phyloP scores from a whole-genome alignment of 1,140 invertebrate genomes.

The Acromyrmex echinatior region DNA sequence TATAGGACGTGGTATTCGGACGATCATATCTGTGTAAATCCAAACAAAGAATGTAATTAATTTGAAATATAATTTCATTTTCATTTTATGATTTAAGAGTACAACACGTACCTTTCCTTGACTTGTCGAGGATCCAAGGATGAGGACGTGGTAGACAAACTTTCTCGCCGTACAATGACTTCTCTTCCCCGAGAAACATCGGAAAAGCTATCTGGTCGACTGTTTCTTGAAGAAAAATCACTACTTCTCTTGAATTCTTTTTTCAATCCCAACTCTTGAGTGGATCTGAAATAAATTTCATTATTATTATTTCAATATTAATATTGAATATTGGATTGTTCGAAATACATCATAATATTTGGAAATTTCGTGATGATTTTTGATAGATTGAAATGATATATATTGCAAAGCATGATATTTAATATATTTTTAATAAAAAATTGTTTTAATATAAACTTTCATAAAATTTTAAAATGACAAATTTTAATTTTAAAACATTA shows the following conservation, averaged over 20 bases:
- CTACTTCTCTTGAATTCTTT: constrained; percentile 84
- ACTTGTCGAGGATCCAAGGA: constrained; percentile 84
- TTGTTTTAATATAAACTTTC: too few relatives aligned
- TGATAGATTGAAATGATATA: not conserved
- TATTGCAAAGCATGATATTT: not conserved
- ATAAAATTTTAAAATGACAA: too few relatives aligned
- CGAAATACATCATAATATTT: too few relatives aligned
- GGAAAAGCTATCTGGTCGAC: constrained; percentile 82
- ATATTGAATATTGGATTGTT: not conserved
- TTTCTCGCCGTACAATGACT: constrained; percentile 83
- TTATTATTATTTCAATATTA: too few relatives aligned
- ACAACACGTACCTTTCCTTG: constrained; percentile 81
- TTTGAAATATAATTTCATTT: not conserved
- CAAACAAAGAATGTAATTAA: constrained; percentile 36
- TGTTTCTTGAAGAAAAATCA: constrained; percentile 83
- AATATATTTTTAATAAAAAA: too few relatives aligned
- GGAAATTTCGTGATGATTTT: not conserved
- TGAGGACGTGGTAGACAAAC: constrained; percentile 78
- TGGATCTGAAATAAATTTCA: constrained; percentile 75
- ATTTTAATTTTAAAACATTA: not conserved
- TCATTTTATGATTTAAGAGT: not conserved
- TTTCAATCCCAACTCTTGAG: constrained; percentile 83
- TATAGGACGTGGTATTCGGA: constrained; percentile 79
- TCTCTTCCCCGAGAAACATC: constrained; percentile 83
- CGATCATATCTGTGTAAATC: constrained; percentile 81